Percentiles rank a stretch among this genome's conserved stretches.
These are phyloP conservation scores for Halcyon badia DNA, from an alignment of 2,797 vertebrate genomes.

Conservation along the genomic window DNA sequence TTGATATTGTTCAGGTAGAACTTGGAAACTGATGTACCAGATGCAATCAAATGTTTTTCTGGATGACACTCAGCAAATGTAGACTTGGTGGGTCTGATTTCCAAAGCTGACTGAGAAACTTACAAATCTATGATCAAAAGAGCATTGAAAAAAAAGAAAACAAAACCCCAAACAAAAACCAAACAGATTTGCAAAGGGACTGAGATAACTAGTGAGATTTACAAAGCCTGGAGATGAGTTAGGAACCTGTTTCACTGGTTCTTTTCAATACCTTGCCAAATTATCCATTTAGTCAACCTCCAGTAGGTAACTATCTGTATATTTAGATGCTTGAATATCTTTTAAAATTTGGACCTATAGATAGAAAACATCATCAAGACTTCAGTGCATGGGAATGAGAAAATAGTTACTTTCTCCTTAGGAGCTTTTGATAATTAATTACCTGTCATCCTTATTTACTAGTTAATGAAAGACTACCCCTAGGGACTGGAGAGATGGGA, in stretches of 20 bases:
- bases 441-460: background rate
- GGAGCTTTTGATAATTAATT: background rate
- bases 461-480: background rate
- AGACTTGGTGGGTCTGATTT: background rate
- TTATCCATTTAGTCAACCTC: background rate
- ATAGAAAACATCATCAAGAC: background rate
- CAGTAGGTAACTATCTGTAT: background rate
- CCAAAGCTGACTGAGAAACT: background rate
- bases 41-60: background rate
- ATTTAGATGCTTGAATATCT: background rate
- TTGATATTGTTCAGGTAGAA: background rate
- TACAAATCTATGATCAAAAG: background rate
- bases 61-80: background rate
- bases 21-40: background rate
- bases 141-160: background rate
- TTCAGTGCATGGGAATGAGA: background rate
- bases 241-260: background rate
- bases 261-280: background rate
- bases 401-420: background rate
- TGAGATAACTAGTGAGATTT: background rate
- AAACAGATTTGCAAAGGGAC: background rate
- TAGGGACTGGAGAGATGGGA: background rate
- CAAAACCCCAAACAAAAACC: background rate
- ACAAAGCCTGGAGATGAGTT: background rate
- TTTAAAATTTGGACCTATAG: background rate